Conservation (phyloP, 2,797 vertebrate species). For the Pseudochaenichthys georgianus region DNA sequence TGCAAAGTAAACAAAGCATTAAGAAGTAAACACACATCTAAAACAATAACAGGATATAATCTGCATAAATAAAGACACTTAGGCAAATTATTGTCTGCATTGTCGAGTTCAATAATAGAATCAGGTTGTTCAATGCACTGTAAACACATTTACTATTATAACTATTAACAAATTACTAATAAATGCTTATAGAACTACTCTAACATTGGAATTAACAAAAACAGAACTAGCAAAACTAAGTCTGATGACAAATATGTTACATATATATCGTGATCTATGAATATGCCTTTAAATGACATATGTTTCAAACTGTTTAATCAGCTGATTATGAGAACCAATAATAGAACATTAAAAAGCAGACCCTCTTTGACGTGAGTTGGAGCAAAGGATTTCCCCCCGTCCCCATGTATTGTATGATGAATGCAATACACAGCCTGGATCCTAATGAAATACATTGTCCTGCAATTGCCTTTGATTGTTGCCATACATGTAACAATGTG, state of each 20-base stretch:
- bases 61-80: constrained; percentile 11
- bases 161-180: constrained; percentile 60
- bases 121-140: constrained; percentile 46
- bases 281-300: constrained; percentile 35
- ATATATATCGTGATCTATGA: constrained; percentile 34
- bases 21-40: constrained; percentile 14
- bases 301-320: constrained; percentile 15
- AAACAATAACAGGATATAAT: constrained; percentile 24
- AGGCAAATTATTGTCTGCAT: constrained; percentile 1
- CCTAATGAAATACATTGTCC: constrained; percentile 44
- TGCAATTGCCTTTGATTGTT: constrained; percentile 51
- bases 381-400: constrained; percentile 34
- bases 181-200: constrained; percentile 40
- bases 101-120: constrained; percentile 33
- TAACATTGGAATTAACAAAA: constrained; percentile 54
- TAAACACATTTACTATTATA: constrained; percentile 32
- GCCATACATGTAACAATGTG: constrained; percentile 48
- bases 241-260: constrained; percentile 22
- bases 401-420: constrained; percentile 29
- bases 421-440: constrained; percentile 48
- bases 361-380: constrained; percentile 32
- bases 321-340: constrained; percentile 11
- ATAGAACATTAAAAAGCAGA: neutral
- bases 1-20: constrained; percentile 5
- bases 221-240: constrained; percentile 30